Evolutionary conservation across 2,888 invertebrate genomes (phyloP), one percentile per base, ranked within the genome.

Genomic region (Camponotus fellah): DNA sequence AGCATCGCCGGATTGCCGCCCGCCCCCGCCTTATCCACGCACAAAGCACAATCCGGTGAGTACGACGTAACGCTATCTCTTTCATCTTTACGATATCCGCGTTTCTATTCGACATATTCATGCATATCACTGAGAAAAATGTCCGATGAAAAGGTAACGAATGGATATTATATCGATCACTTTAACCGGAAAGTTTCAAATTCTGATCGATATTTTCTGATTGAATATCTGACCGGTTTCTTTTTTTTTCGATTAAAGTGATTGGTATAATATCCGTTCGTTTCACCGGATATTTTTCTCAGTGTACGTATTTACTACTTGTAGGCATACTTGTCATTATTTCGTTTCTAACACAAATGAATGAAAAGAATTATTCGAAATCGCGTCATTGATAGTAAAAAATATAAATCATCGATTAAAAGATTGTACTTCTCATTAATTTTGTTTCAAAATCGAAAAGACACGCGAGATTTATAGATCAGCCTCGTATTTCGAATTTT

Each of bases 1-100:
- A 94, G 94, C 87, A 94, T 95, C 86, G 92, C 94, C n/a, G 94
- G 94, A 10, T 92, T 94, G 46, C 94, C 94, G 34, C 93, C 94
- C 14, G 94, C 93, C 3, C 93, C 94, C 53, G 92, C 93, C 17
- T 92, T 92, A 60, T 93, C 94, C 46, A 84, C 91, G 71, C 92
- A 93, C 71, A 91, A 91, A 88, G 88, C 89, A 58, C 91, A 93
- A 82, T 88, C 88, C 79, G 94, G 94, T 94, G 83, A 93, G 94
- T 92, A 21, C 17, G 17, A 71, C 21, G 3, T 2, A 53, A 53
- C 14, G 32, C 6, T 34, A 21, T 72, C 34, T 60, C 43, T 21
- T 56, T 56, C 3, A 12, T 17, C 32, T 34, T 56, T 56, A 9
- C 14, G 14, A 21, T 56, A 56, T 40, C 21, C 6, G 17, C 17